Conservation (phyloP, 2,113 vertebrate species). For the Phrynosoma platyrhinos region DNA sequence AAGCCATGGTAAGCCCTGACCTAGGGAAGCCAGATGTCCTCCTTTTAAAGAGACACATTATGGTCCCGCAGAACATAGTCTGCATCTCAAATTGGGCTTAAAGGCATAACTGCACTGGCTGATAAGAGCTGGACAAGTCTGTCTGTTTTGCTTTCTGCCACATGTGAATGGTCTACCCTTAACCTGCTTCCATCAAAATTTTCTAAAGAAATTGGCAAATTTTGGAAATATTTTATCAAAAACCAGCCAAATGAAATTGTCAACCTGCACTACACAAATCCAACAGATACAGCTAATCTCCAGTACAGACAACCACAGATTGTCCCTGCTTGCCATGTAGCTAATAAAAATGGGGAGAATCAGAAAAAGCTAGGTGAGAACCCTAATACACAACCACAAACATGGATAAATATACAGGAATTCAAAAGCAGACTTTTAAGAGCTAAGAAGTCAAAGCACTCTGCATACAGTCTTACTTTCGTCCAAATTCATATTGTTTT, state of each 20-base stretch:
- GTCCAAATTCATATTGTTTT: too few relatives aligned
- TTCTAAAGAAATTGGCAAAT: not conserved
- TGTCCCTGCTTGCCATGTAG: not conserved
- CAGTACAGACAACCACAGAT: not conserved
- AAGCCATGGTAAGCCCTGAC: conserved; percentile 43
- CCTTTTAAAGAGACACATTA: not conserved
- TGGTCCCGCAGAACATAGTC: not conserved
- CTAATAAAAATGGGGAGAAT: too few relatives aligned
- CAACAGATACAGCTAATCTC: not conserved
- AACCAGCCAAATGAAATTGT: not conserved
- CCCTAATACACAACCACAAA: not conserved
- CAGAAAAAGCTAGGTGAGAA: not conserved
- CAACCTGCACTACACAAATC: not conserved
- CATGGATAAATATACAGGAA: not conserved
- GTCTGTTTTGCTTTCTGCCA: not conserved
- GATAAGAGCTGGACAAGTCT: not conserved
- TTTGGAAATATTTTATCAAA: not conserved
- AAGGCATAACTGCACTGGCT: not conserved
- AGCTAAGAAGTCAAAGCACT: too few relatives aligned
- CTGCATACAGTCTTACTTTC: too few relatives aligned
- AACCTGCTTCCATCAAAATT: not conserved
- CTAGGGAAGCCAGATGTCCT: conserved; percentile 4
- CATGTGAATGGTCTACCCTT: not conserved
- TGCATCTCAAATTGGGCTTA: not conserved
- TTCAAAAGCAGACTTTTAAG: too few relatives aligned